Base-by-base conservation (phyloP, 2,113 vertebrate genomes). In the Garra rufa region DNA sequence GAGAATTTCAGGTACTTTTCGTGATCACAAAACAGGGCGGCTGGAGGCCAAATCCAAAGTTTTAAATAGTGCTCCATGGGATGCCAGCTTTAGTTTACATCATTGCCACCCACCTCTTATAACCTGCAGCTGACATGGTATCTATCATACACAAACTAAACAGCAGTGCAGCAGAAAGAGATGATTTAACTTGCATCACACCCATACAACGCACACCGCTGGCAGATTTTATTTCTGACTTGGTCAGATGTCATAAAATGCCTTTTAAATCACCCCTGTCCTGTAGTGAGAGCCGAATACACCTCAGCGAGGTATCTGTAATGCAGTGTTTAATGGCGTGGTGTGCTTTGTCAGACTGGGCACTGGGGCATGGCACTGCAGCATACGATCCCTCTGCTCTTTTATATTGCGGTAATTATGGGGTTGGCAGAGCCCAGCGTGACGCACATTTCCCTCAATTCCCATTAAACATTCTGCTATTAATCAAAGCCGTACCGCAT, bases 401-500 rank as follows among this genome's bases (percentile, higher is more conserved):
- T 74, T 83, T 79, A 84, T 85, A 74, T 82, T 85, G 82, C 73
- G 2, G 84, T 79, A 71, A 76, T 87, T 77, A 86, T 52, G 50
- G 63, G 46, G 52, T 87, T 90, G 87, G 84, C 86, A 87, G 69
- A 46, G 63, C 77, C 59, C 63, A 57, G 84, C 34, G 21, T 86
- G 76, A 85, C n/a, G 57, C 65, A 83, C 79, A 81, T 78, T 82
- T 80, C 76, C 50, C 73, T 48, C 69, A 67, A 77, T 67, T 88
- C 80, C 81, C 81, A 85, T 87, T 88, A 86, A 89, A 79, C 63
- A 76, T 46, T 13, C 38, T 13, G 34, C 46, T 28, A 75, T 85
- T 85, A 87, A 89, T 87, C 83, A 89, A 73, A 83, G 73, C n/a
- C 28, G 6, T 69, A 71, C 80, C 30, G 82, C 76, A 67, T 85